phyloP scores from a whole-genome alignment of 1,140 invertebrate species.

The Thaumatotibia leucotreta region DNA sequence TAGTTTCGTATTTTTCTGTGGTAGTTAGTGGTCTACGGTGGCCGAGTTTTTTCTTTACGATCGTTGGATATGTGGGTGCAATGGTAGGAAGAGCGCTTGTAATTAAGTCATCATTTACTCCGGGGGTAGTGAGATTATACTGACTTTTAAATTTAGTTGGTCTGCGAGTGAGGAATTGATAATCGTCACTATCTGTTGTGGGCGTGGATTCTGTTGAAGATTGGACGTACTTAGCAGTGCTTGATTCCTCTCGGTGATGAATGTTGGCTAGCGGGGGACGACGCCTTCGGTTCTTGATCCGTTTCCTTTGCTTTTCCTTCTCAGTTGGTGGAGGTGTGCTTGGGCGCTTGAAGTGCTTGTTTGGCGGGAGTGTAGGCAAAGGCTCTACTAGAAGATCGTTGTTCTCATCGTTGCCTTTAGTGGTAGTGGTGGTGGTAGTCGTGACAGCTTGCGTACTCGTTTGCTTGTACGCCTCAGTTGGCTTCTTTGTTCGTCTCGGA shows the following conservation, averaged over 20 bases:
- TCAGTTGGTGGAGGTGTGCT: conserved; percentile 41
- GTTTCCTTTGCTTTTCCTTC: conserved; percentile 61
- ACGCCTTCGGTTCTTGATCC: conserved; percentile 67
- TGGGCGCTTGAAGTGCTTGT: conserved; percentile 69
- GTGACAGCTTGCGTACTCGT: conserved; percentile 34
- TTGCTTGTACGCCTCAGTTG: conserved; percentile 42
- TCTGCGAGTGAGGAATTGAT: conserved; percentile 56
- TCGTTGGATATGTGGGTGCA: conserved; percentile 61
- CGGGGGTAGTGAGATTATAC: conserved; percentile 57
- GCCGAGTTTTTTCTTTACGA: conserved; percentile 60
- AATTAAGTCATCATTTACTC: conserved; percentile 63
- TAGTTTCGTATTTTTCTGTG: conserved; percentile 53
- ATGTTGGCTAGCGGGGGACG: conserved; percentile 47
- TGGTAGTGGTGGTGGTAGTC: conserved; percentile 22
- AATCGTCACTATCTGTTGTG: conserved; percentile 51
- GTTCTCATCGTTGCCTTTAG: conserved; percentile 26
- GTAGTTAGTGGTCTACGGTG: conserved; percentile 49
- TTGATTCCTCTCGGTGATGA: conserved; percentile 45
- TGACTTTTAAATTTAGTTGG: conserved; percentile 40
- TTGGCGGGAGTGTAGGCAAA: conserved; percentile 67
- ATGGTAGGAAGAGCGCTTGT: conserved; percentile 71
- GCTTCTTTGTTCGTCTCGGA: conserved; percentile 61
- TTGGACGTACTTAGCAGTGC: conserved; percentile 32
- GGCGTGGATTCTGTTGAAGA: conserved; percentile 36
- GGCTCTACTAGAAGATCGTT: conserved; percentile 47